These are phyloP conservation scores for Homalodisca vitripennis DNA, from an alignment of 1,140 invertebrate species.

Conservation along the genomic window DNA sequence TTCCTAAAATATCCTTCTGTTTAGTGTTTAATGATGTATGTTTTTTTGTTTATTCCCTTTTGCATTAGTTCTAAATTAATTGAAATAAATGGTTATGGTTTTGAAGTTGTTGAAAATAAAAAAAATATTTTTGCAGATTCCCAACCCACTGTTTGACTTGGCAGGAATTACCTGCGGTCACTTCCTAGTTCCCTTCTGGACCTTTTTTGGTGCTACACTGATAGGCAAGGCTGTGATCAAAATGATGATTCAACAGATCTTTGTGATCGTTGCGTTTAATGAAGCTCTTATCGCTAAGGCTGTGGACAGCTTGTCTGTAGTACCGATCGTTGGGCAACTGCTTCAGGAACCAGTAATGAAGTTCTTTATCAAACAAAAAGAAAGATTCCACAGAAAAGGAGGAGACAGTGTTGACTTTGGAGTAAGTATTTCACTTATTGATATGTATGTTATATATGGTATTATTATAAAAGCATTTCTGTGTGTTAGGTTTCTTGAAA, in stretches of 20 bases:
- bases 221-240: conserved; percentile 98
- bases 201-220: conserved; percentile 98
- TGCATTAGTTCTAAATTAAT: too few species aligned
- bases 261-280: conserved; percentile 97
- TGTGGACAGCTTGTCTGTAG: conserved; percentile 65
- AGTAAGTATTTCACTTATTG: neutral
- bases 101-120: neutral
- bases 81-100: too few species aligned
- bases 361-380: conserved; percentile 86
- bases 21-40: too few species aligned
- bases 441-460: too few species aligned
- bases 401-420: conserved; percentile 47
- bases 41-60: too few species aligned
- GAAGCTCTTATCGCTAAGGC: conserved; percentile 83
- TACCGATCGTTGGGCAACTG: conserved; percentile 80
- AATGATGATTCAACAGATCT: conserved; percentile 98
- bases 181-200: conserved; percentile 99
- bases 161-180: conserved; percentile 99
- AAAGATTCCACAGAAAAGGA: conserved; percentile 72
- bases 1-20: too few species aligned
- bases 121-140: conserved; percentile 54
- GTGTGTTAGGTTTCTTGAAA: too few species aligned
- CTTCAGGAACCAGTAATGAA: conserved; percentile 84
- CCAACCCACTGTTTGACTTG: conserved; percentile 98
- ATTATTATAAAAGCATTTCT: too few species aligned